Percentiles rank a stretch among this genome's conserved stretches.
These are phyloP conservation scores for Mobula birostris DNA, from an alignment of 2,113 vertebrate genomes.

Conservation along the genomic window DNA sequence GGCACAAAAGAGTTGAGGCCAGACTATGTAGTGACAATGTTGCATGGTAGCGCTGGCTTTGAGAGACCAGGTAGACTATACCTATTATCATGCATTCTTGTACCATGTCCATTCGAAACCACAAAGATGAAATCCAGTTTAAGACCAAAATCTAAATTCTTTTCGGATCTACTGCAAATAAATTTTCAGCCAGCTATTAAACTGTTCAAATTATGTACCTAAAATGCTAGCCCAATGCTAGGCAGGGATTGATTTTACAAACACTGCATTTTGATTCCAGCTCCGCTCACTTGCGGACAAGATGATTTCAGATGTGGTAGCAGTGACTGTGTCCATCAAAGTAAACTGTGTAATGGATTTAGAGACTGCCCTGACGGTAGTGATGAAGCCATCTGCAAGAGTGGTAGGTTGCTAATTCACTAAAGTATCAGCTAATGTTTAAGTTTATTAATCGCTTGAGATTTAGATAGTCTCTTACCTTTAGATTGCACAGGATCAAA, in stretches of 20 bases:
- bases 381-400: neutral
- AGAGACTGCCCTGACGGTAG: constrained; percentile 15
- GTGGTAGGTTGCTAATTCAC: neutral
- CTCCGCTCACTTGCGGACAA: neutral
- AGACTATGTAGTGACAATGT: no score
- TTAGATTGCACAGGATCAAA: neutral
- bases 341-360: neutral
- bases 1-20: no score
- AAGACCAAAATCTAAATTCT: no score
- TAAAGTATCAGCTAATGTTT: neutral
- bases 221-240: neutral
- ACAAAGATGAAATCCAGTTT: no score
- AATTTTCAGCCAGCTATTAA: no score
- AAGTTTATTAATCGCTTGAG: neutral
- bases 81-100: no score
- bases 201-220: no score
- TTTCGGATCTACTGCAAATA: no score
- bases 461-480: neutral
- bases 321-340: neutral
- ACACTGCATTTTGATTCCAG: constrained; percentile 35
- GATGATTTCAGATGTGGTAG: neutral
- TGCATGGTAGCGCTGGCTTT: no score
- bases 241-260: neutral
- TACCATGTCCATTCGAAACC: no score
- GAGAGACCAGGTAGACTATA: no score